Evolutionary conservation across 2,888 invertebrate genomes (phyloP).

Genomic region (Camponotus fellah): DNA sequence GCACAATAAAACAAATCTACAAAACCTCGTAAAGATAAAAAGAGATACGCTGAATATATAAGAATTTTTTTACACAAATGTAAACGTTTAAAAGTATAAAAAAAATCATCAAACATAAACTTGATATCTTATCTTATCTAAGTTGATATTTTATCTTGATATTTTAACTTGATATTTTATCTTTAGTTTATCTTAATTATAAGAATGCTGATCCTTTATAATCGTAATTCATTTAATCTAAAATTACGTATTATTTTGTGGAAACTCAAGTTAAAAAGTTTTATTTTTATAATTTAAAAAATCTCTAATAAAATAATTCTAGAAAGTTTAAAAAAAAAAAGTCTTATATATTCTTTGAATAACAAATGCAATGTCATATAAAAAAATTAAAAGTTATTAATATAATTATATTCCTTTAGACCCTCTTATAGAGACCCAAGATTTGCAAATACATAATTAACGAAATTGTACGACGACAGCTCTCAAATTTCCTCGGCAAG

Average conservation of each 20-base stretch:
- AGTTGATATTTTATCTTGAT: too few relatives aligned
- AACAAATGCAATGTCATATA: not conserved
- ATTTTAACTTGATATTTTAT: too few relatives aligned
- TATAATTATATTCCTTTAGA: not conserved
- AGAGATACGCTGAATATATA: not conserved
- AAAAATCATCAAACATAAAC: not conserved
- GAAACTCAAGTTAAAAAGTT: not conserved
- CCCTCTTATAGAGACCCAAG: not conserved
- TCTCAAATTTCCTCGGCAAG: constrained; percentile 33
- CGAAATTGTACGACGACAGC: constrained; percentile 16
- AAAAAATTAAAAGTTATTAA: not conserved
- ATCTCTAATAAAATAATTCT: not conserved
- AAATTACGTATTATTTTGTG: not conserved
- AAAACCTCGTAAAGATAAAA: not conserved
- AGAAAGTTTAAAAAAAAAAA: too few relatives aligned
- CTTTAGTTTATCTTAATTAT: not conserved
- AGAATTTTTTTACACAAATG: not conserved
- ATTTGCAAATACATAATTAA: constrained; percentile 27
- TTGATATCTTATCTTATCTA: too few relatives aligned
- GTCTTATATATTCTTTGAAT: too few relatives aligned
- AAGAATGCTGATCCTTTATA: not conserved
- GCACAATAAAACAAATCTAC: not conserved
- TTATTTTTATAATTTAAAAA: not conserved
- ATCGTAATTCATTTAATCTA: not conserved
- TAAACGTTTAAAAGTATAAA: not conserved